A percentile compares a stretch with the other conserved stretches of the same genome.
phyloP scores from a whole-genome alignment of 1,140 invertebrate genomes.

The Rhopalosiphum maidis region DNA sequence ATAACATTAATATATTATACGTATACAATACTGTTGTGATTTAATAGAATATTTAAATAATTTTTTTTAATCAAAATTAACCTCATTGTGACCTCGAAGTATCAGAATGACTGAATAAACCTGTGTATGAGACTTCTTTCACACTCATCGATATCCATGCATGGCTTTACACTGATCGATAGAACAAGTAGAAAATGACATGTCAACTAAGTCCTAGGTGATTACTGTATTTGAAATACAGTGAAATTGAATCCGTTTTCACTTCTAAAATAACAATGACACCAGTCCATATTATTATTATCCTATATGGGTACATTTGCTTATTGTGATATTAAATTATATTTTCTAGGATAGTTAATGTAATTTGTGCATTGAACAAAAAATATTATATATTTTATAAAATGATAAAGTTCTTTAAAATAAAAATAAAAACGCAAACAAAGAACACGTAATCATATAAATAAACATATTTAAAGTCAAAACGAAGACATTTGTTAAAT shows the following conservation, averaged over 20 bases:
- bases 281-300: not conserved
- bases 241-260: not conserved
- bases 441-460: not conserved
- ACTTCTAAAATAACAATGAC: not conserved
- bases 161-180: not conserved
- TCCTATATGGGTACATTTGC: not conserved
- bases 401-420: not conserved
- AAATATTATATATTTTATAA: not conserved
- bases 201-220: conserved; percentile 10
- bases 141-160: not conserved
- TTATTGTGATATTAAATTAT: not conserved
- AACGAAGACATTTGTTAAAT: not conserved
- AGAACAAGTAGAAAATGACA: conserved; percentile 7
- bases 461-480: not conserved
- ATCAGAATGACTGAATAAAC: not conserved
- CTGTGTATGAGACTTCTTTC: not conserved
- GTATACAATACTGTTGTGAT: not conserved
- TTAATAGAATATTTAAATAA: not conserved
- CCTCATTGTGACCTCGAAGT: not conserved
- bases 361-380: not conserved
- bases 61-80: not conserved
- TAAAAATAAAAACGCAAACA: not conserved
- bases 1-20: not conserved
- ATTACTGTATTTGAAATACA: not conserved
- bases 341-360: not conserved